phyloP scores from a whole-genome alignment of 2,797 vertebrate species.

The Trachurus trachurus region DNA sequence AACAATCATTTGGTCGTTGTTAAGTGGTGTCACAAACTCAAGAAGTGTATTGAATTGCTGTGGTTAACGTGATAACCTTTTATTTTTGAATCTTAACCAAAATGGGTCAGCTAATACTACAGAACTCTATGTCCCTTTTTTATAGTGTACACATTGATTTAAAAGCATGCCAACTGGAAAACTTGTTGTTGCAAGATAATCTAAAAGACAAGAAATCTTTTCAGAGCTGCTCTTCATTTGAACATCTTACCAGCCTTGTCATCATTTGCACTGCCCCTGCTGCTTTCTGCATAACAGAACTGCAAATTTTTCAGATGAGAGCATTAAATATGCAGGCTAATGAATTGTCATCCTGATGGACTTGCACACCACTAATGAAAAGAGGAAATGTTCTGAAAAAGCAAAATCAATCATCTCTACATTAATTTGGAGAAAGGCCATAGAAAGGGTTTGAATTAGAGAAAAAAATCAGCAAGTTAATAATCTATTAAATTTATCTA shows the following conservation, averaged over 20 bases:
- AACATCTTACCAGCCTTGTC: background rate
- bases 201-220: slow-evolving; percentile 9
- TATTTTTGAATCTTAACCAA: background rate
- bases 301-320: slow-evolving; percentile 32
- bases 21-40: background rate
- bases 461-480: slow-evolving; percentile 24
- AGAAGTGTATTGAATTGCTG: background rate
- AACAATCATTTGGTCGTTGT: background rate
- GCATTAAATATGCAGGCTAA: slow-evolving; percentile 47
- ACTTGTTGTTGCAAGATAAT: slow-evolving; percentile 18
- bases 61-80: background rate
- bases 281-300: slow-evolving; percentile 22
- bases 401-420: slow-evolving; percentile 44
- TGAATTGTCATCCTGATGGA: slow-evolving; percentile 38
- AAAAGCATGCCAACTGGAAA: background rate
- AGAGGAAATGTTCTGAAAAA: slow-evolving; percentile 58
- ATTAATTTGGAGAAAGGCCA: slow-evolving; percentile 22
- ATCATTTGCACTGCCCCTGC: slow-evolving; percentile 1
- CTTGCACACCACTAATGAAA: slow-evolving; percentile 56
- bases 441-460: slow-evolving; percentile 36
- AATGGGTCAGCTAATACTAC: background rate
- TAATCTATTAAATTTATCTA: slow-evolving; percentile 33
- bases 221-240: slow-evolving; percentile 20
- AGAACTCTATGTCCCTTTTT: background rate
- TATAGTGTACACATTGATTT: background rate